These are phyloP conservation scores for Rhabdophis nuchalis DNA, from an alignment of 2,797 vertebrate genomes.

Conservation along the genomic window DNA sequence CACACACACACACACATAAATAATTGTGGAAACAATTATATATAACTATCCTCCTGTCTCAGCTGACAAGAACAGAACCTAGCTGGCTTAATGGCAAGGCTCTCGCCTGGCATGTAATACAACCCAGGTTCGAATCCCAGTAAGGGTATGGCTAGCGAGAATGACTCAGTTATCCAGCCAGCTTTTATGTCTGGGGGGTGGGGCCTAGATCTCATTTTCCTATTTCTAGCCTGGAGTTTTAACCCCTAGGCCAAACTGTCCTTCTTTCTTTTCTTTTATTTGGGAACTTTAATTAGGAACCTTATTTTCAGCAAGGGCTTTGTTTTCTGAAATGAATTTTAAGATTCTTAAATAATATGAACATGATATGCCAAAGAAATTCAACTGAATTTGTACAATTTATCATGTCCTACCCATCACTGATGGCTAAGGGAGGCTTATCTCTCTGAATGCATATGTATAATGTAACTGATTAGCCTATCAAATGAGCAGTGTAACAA, in stretches of 20 bases:
- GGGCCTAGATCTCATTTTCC: neutral
- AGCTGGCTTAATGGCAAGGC: too few species aligned
- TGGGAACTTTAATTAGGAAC: neutral
- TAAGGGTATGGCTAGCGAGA: too few species aligned
- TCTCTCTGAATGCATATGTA: neutral
- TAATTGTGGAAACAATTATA: too few species aligned
- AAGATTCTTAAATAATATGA: neutral
- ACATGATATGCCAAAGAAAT: neutral
- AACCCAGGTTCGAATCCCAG: too few species aligned
- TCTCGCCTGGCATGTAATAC: too few species aligned
- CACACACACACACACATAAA: too few species aligned
- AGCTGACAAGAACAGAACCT: too few species aligned
- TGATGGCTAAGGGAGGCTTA: neutral
- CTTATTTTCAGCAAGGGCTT: slow-evolving; percentile 23
- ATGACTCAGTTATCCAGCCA: neutral
- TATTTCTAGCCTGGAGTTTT: neutral
- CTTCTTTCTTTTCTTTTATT: neutral
- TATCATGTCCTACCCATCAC: neutral
- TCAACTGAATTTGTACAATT: neutral
- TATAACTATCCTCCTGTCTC: too few species aligned
- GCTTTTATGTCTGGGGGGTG: neutral
- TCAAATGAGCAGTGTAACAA: slow-evolving; percentile 1
- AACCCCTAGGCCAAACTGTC: neutral
- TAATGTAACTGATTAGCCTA: slow-evolving; percentile 5
- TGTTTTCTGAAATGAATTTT: slow-evolving; percentile 25